A percentile compares a stretch with the other conserved stretches of the same genome.
Evolutionary conservation across 2,113 vertebrate genomes (phyloP).

Genomic region (Tragelaphus scriptus): DNA sequence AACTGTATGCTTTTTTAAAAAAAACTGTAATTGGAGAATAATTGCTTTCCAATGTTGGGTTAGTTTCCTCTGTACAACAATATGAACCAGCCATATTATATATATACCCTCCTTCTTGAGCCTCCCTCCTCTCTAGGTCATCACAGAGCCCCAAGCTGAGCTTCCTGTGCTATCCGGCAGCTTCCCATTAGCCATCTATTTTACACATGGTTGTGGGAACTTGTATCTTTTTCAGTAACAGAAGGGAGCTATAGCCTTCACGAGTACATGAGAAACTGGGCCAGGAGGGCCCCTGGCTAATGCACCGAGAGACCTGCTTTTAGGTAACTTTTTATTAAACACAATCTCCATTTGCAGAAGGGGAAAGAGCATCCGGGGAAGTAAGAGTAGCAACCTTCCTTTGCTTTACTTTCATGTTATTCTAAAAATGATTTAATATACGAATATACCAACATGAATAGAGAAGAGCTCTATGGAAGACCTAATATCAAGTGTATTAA

Average conservation of each 20-base stretch:
- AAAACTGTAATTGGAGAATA: not conserved
- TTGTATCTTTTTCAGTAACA: not conserved
- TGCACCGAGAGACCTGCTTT: not conserved
- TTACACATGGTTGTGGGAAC: not conserved
- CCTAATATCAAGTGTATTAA: conserved; percentile 50
- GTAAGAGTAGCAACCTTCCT: not conserved
- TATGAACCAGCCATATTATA: not conserved
- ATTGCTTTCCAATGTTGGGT: not conserved
- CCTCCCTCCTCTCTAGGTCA: not conserved
- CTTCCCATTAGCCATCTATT: not conserved
- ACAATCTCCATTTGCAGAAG: not conserved
- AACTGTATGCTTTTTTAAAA: not conserved
- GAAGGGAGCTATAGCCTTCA: not conserved
- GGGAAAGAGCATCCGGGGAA: not conserved
- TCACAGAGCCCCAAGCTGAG: not conserved
- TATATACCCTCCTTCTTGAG: not conserved
- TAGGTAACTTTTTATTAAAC: not conserved
- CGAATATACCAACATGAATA: not conserved
- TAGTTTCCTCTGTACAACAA: not conserved
- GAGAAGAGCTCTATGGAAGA: not conserved
- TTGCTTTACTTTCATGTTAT: conserved; percentile 38
- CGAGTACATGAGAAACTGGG: not conserved
- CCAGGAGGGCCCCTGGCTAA: not conserved
- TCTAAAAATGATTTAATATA: conserved; percentile 53
- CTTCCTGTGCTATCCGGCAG: not conserved